phyloP scores from a whole-genome alignment of 2,797 vertebrate genomes.

The Lithobates sylvaticus region DNA sequence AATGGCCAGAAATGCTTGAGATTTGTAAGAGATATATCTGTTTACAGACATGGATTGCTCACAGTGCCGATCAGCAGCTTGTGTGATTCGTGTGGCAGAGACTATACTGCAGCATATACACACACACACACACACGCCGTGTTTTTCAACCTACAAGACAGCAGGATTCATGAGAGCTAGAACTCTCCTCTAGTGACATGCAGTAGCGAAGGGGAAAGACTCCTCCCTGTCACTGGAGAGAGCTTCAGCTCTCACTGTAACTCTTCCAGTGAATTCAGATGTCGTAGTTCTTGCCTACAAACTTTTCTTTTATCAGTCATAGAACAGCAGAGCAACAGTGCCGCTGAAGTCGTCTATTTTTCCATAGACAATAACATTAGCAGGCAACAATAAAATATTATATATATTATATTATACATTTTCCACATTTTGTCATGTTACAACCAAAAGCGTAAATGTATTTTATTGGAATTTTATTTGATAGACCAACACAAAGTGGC shows the following conservation, averaged over 20 bases:
- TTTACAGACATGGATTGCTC: neutral
- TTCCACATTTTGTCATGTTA: no score
- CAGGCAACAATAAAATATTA: neutral
- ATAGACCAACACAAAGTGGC: no score
- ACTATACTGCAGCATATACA: neutral
- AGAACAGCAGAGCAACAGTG: neutral
- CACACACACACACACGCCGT: neutral
- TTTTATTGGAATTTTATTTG: no score
- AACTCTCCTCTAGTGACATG: neutral
- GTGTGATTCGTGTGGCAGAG: neutral
- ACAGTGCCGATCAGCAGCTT: neutral
- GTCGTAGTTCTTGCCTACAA: neutral
- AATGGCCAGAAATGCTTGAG: neutral
- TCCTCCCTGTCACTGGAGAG: neutral
- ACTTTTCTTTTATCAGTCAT: neutral
- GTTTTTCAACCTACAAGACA: neutral
- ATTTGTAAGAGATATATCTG: neutral
- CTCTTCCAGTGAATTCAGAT: neutral
- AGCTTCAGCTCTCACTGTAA: neutral
- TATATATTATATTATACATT: no score
- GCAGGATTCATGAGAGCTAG: neutral
- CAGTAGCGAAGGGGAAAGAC: neutral
- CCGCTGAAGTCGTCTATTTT: neutral
- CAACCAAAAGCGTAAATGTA: no score
- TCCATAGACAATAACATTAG: no score